Evolutionary conservation across 2,797 vertebrate genomes (phyloP), one percentile per base, ranked within the genome.

Genomic region (Pteronotus mesoamericanus): DNA sequence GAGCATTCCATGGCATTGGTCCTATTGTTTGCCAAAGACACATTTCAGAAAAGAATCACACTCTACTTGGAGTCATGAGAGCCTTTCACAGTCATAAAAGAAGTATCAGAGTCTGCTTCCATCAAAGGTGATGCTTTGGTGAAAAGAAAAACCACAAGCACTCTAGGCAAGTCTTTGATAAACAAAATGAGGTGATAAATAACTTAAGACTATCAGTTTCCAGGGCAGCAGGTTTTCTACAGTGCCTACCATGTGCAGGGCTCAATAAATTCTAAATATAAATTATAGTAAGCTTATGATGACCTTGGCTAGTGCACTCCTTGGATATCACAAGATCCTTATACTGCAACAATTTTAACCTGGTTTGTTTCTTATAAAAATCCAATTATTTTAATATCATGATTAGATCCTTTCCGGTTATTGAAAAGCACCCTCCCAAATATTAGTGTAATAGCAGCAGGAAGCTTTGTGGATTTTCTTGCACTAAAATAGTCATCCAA

Each of bases 231-330:
- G 37, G 44, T 84, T 89, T 77, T 89, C 75, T 78, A 48, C 66
- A 59, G 51, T 80, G 86, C 44, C 59, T 22, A 51, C 37, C 44
- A 69, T 72, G 71, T 29, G 0, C 71, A 87, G 77, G 61, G 12
- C 91, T 93, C 91, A 75, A 77, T 92, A 72, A 82, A 82, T 55
- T 91, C 71, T 91, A 93, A 96, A 86, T 53, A 79, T n/a, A 91
- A 91, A 85, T 55, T 74, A 8, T 7, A 57, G 68, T 79, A 64
- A 96, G 48, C 86, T 90, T 71, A 69, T 55, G 61, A 77, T 46
- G 75, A 78, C 84, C 84, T 85, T 71, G 89, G 86, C 32, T 69
- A 24, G 59, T 34, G 32, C 37, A 24, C 44, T 91, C 42, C 6
- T 16, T 68, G 39, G n/a, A 16, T 12, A 68, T 68, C 44, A 10